These are phyloP conservation scores for Ichneumon xanthorius DNA, from an alignment of 2,888 invertebrate species.

Conservation along the genomic window DNA sequence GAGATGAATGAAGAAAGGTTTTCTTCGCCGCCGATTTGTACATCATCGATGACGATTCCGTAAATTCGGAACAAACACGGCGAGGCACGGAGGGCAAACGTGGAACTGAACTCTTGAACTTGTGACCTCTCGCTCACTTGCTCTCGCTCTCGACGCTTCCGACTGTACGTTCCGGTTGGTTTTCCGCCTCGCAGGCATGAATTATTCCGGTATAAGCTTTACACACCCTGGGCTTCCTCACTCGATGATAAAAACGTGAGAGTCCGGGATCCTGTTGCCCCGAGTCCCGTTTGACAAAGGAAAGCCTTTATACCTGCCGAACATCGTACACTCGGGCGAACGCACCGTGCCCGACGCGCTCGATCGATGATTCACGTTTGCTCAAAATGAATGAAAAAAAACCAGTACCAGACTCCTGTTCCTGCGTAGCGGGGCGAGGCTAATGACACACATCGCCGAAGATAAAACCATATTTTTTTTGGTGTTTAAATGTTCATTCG, in stretches of 20 bases:
- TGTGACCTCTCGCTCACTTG: slow-evolving; percentile 74
- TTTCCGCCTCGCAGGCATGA: slow-evolving; percentile 64
- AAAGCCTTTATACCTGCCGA: slow-evolving; percentile 8
- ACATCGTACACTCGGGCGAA: not conserved
- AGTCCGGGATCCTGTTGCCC: not conserved
- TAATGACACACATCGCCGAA: too few relatives aligned
- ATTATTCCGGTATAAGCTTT: slow-evolving; percentile 70
- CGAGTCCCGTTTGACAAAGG: slow-evolving; percentile 17
- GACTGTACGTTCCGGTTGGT: slow-evolving; percentile 52
- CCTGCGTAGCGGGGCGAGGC: not conserved
- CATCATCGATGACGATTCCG: slow-evolving; percentile 55
- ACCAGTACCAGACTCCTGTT: not conserved
- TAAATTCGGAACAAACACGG: slow-evolving; percentile 53
- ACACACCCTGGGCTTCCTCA: slow-evolving; percentile 12
- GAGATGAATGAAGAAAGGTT: slow-evolving; percentile 2
- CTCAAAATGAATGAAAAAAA: too few relatives aligned
- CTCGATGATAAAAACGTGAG: slow-evolving; percentile 30
- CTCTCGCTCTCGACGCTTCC: slow-evolving; percentile 56
- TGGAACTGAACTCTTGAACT: slow-evolving; percentile 78
- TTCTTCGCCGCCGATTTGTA: slow-evolving; percentile 45
- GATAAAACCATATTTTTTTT: not conserved
- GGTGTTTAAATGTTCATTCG: not conserved
- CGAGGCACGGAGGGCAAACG: slow-evolving; percentile 42
- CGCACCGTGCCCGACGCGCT: not conserved
- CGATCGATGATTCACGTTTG: not conserved